Conservation (phyloP, 2,888 invertebrate species). For the Trissolcus japonicus region DNA sequence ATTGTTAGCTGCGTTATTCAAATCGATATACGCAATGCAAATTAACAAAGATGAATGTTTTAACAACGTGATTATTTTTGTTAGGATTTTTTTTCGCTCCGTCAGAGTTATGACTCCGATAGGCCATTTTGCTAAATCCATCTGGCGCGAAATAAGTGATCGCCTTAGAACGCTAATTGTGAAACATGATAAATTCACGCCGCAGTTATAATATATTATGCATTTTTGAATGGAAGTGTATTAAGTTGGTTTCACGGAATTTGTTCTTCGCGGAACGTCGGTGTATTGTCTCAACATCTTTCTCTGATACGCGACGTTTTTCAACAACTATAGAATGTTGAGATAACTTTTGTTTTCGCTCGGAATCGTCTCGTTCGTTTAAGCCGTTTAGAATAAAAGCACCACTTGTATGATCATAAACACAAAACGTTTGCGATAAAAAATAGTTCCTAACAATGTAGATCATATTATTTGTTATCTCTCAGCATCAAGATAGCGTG, state of each 20-base stretch:
- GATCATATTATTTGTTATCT: constrained; percentile 42
- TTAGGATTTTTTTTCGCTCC: no score
- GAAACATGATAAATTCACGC: constrained; percentile 26
- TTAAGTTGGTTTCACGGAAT: constrained; percentile 37
- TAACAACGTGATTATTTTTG: not conserved
- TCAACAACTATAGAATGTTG: constrained; percentile 16
- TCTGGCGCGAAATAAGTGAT: constrained; percentile 4
- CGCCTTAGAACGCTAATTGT: constrained; percentile 21
- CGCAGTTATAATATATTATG: constrained; percentile 12
- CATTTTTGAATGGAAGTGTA: constrained; percentile 32
- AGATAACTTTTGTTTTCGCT: constrained; percentile 29
- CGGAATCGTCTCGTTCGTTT: constrained; percentile 16
- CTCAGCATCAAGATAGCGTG: constrained; percentile 28
- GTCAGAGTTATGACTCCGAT: no score
- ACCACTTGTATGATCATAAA: constrained; percentile 13
- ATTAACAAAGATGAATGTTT: constrained; percentile 29
- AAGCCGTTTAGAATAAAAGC: constrained; percentile 11
- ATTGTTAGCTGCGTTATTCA: constrained; percentile 9
- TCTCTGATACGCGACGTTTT: constrained; percentile 14
- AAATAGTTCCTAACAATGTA: constrained; percentile 28
- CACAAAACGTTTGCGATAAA: constrained; percentile 21
- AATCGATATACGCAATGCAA: constrained; percentile 7
- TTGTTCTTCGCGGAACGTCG: constrained; percentile 20
- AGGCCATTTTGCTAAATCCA: constrained; percentile 28
- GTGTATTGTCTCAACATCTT: constrained; percentile 10